Evolutionary conservation across 2,888 invertebrate genomes (phyloP), one percentile per base, ranked within the genome.

Genomic region (Micoletzkya japonica): DNA sequence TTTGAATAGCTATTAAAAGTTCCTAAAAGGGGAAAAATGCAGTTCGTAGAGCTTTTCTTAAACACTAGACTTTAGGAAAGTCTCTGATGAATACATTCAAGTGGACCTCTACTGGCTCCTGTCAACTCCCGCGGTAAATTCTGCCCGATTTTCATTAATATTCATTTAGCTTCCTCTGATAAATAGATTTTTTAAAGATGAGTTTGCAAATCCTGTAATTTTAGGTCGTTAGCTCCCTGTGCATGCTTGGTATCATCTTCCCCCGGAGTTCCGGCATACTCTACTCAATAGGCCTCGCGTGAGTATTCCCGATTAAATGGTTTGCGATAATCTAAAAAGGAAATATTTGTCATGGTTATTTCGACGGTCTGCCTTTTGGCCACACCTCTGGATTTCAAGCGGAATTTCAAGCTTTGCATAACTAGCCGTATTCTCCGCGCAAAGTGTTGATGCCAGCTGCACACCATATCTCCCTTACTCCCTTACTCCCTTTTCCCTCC

Each of bases 21-120:
- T 54, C 4, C 26, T 28, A 6, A 14, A n/a, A 3, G 24, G 10
- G 17, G 26, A 28, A 6, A 28, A 7, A n/a, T 7, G 28, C 26
- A 30, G 30, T 7, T 39, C 17, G 39, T 39, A 39, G 39, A 39
- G 10, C 17, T 7, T 10, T 39, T 39, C 10, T 17, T 26, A 2
- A 54, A 10, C 26, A 3, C 32, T 20, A 4, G n/a, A 20, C 37
- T 66, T 3, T 28, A 66, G 64, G n/a, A 66, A 66, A 28, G 44
- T 66, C 54, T 36, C 39, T 36, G 54, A 66, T 37, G 54, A 66
- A 54, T 66, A 66, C 64, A 30, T 66, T n/a, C 64, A 66, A 37
- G 64, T 66, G 54, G 64, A 66, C 37, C 54, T 66, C 28, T 66
- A 66, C 37, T 66, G 64, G 64, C 37, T 66, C 32, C 36, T 66